Evolutionary conservation across 2,888 invertebrate species (phyloP), one percentile per base, ranked within the genome.

Genomic region (Orthosia gracilis): DNA sequence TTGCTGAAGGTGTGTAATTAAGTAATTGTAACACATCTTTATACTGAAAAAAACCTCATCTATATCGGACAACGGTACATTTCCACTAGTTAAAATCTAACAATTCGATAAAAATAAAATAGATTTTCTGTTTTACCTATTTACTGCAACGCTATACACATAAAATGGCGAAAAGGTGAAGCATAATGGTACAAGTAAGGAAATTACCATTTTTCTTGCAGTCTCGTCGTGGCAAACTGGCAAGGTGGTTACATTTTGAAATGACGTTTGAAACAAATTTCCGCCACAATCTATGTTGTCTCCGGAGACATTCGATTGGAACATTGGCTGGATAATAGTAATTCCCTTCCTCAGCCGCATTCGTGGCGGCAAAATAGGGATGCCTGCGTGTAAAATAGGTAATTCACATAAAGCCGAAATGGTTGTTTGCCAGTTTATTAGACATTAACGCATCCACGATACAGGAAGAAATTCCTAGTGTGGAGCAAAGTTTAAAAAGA

Each of bases 191-290:
- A 54, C 40, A 58, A 68, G 75, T 78, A 83, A 92, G 94, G 94
- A 94, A 94, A 94, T 94, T 90, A 91, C 90, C 73, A 91, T 93
- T 93, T 94, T 94, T 92, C 89, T 89, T 89, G 88, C 82, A 84
- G 80, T n/a, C 54, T 73, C 31, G 55, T 18, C 55, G 47, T 59
- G 61, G 52, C 40, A 69, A 79, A 85, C n/a, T 73, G 64, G 55
- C 47, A 62, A 45, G 89, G 89, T 88, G 91, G 91, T 91, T 93
- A 91, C 92, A 91, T 92, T 94, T 91, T 90, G 91, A 92, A 95
- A 95, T 94, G 94, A 94, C 93, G 88, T 96, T 95, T 91, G 91
- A 94, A 95, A 95, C 94, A 94, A 95, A 96, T 96, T 95, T 96
- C 96, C 95, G 94, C 87, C 68, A 79, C 79, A 86, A 88, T 85